These are phyloP conservation scores for Arbacia lixula DNA, from an alignment of 53 echinoderm and acorn worm species.

Conservation along the genomic window DNA sequence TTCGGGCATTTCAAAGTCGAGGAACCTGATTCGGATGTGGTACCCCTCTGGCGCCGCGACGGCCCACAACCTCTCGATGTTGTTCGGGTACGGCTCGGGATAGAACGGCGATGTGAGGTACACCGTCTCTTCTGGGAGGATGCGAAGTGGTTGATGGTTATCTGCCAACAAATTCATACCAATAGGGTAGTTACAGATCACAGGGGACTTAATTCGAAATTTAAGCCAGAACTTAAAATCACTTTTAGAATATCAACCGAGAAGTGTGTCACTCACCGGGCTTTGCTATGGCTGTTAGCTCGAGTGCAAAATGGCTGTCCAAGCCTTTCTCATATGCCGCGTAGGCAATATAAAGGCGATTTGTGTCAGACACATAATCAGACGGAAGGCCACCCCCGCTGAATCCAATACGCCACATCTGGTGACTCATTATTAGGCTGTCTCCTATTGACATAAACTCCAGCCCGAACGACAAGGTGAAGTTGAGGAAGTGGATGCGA, in stretches of 20 bases:
- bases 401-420: neutral
- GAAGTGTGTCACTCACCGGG: neutral
- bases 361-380: neutral
- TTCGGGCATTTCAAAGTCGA: slow-evolving; percentile 34
- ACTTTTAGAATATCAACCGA: no score
- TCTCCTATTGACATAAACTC: neutral
- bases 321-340: neutral
- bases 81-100: slow-evolving; percentile 9
- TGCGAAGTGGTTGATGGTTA: neutral
- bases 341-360: neutral
- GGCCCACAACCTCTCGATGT: neutral
- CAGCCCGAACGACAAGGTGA: neutral
- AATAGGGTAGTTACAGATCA: neutral
- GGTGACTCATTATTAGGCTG: neutral
- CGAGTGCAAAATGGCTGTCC: neutral
- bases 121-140: slow-evolving; percentile 2
- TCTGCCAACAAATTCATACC: neutral
- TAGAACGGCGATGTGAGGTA: slow-evolving; percentile 11
- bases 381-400: neutral
- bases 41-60: slow-evolving; percentile 20
- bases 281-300: slow-evolving; percentile 1
- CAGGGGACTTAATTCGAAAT: neutral
- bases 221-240: no score
- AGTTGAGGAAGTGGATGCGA: neutral
- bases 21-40: neutral